Conservation (phyloP, 2,113 vertebrate genomes). For the Phalacrocorax carbo region DNA sequence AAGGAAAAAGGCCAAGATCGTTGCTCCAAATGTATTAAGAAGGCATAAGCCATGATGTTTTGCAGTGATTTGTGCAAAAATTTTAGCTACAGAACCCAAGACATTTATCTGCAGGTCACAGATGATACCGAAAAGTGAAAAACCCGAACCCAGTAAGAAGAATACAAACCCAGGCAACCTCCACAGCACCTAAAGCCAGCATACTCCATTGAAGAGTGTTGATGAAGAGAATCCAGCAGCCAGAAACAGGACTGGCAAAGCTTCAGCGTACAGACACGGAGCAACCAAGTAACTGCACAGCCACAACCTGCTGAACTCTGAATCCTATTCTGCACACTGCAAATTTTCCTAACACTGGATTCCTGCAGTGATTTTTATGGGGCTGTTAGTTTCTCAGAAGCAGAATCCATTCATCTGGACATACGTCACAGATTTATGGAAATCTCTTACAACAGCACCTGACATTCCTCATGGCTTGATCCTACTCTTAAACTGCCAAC, state of each 20-base stretch:
- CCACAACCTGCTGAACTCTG: background rate
- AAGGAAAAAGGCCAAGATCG: background rate
- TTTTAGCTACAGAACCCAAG: background rate
- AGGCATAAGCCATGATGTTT: background rate
- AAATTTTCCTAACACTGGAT: background rate
- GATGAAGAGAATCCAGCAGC: background rate
- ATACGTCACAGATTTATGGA: background rate
- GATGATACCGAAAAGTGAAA: background rate
- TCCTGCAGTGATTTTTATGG: background rate
- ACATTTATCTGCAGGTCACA: background rate
- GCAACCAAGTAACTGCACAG: background rate
- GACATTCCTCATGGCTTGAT: background rate
- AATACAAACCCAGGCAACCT: background rate
- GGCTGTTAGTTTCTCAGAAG: background rate
- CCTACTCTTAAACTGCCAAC: background rate
- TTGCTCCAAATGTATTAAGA: background rate
- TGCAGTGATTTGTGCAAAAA: background rate
- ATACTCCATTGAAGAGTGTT: background rate
- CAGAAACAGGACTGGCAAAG: background rate
- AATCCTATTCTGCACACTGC: fast-evolving
- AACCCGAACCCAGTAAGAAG: background rate
- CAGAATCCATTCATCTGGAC: background rate
- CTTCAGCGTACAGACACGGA: background rate
- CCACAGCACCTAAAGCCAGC: background rate
- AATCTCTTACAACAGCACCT: background rate